phyloP scores from a whole-genome alignment of 2,797 vertebrate species.

The Falco rusticolus region DNA sequence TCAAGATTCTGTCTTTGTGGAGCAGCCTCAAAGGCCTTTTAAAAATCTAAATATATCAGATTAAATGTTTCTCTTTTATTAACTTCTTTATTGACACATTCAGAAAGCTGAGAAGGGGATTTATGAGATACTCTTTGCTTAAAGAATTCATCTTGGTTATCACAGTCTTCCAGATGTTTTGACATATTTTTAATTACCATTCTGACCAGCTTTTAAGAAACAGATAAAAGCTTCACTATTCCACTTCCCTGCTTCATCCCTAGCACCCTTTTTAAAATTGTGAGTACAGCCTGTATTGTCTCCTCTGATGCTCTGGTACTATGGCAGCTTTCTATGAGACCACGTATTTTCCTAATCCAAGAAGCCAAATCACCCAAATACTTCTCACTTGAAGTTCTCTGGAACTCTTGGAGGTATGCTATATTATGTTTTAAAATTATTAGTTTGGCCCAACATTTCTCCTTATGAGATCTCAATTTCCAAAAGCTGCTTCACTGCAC shows the following conservation, averaged over 20 bases:
- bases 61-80: conserved; percentile 42
- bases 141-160: conserved; percentile 25
- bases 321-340: neutral
- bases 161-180: neutral
- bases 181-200: conserved; percentile 35
- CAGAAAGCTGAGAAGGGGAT: conserved; percentile 1
- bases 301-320: neutral
- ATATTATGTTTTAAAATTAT: neutral
- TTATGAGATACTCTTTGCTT: conserved; percentile 14
- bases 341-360: neutral
- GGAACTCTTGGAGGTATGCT: neutral
- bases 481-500: neutral
- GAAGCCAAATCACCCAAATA: neutral
- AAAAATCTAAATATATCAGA: conserved; percentile 31
- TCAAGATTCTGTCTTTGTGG: conserved; percentile 24
- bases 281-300: neutral
- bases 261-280: neutral
- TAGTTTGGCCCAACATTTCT: neutral
- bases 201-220: neutral
- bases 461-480: neutral
- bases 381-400: neutral
- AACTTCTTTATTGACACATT: conserved; percentile 16
- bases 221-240: neutral
- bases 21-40: conserved; percentile 11
- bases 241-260: neutral